Conservation (phyloP, 2,888 invertebrate species). For the Fragum fragum region DNA sequence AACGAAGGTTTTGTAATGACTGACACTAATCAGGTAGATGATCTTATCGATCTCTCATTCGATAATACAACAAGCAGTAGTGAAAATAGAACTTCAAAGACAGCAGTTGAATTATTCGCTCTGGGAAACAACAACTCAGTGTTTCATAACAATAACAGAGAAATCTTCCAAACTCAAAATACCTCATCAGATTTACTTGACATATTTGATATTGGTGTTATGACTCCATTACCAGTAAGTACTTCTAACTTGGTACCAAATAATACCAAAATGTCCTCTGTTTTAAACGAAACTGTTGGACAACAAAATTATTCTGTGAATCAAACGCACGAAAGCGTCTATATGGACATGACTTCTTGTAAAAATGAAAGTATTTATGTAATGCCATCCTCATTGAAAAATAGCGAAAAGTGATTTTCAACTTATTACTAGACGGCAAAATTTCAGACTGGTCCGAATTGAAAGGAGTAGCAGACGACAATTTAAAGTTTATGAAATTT, state of each 20-base stretch:
- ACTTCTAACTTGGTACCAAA: conserved; percentile 13
- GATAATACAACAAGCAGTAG: background rate
- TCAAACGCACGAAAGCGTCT: conserved; percentile 47
- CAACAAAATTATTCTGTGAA: background rate
- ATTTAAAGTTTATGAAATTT: too few relatives aligned
- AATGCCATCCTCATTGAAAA: conserved; percentile 52
- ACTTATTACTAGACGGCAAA: too few relatives aligned
- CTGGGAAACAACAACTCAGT: conserved; percentile 19
- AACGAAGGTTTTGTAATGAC: conserved; percentile 58
- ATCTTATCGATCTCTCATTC: conserved; percentile 56
- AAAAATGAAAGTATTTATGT: conserved; percentile 65
- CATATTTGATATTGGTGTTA: conserved; percentile 40
- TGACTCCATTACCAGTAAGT: conserved; percentile 26
- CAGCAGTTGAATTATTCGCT: conserved; percentile 45
- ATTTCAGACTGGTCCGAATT: too few relatives aligned
- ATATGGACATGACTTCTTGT: conserved; percentile 62
- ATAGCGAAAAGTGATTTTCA: background rate
- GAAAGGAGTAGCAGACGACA: too few relatives aligned
- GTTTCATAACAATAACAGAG: background rate
- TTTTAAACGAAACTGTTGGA: conserved; percentile 1
- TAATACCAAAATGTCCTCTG: background rate
- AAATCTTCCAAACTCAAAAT: background rate
- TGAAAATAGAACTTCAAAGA: conserved; percentile 15
- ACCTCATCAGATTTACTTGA: conserved; percentile 44
- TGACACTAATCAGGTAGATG: conserved; percentile 22